These are phyloP conservation scores for human (Homo sapiens) DNA, from an alignment of 2,113 vertebrate genomes.

Conservation along the genomic window DNA sequence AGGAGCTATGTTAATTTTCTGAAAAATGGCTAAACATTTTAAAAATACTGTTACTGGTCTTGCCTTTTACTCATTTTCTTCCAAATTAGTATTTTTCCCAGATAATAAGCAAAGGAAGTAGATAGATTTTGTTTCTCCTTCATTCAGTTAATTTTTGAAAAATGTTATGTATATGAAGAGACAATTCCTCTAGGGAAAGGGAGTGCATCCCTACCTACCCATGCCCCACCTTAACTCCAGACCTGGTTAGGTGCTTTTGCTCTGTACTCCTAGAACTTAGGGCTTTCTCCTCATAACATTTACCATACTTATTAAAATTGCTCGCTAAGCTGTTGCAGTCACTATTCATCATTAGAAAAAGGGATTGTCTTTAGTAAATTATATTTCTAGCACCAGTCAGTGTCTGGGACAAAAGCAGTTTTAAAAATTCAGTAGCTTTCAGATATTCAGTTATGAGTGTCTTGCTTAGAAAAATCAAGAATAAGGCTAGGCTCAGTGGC, in stretches of 20 bases:
- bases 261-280: background rate
- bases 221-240: background rate
- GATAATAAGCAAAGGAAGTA: background rate
- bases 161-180: background rate
- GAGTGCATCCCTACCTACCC: background rate
- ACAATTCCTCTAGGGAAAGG: background rate
- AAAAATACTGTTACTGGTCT: background rate
- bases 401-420: conserved; percentile 20
- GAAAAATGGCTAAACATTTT: background rate
- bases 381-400: background rate
- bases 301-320: background rate
- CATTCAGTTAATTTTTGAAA: conserved; percentile 36
- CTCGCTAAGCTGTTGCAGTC: background rate
- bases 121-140: background rate
- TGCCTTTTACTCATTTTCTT: background rate
- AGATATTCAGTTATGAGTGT: conserved; percentile 9
- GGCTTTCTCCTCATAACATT: background rate
- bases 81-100: conserved; percentile 3
- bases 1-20: background rate
- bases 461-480: background rate
- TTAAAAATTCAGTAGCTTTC: conserved; percentile 47
- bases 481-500: too few relatives aligned
- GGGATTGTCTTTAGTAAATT: conserved; percentile 25
- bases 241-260: background rate
- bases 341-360: background rate